These are phyloP conservation scores for Malurus elegans DNA, from an alignment of 2,113 vertebrate species.

Conservation along the genomic window DNA sequence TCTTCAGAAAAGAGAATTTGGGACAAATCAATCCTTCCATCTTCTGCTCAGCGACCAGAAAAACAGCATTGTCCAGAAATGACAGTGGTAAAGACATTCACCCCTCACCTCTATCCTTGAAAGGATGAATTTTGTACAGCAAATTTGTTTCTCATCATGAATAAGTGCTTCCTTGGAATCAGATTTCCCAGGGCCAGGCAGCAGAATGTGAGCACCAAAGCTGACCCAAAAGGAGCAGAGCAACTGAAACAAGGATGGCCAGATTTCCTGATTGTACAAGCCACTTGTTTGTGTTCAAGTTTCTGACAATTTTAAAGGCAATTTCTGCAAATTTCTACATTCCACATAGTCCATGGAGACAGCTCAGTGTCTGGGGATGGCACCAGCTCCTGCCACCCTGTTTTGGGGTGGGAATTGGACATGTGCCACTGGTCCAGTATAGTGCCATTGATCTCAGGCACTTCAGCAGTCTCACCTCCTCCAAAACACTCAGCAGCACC, in stretches of 20 bases:
- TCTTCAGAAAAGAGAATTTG: background rate
- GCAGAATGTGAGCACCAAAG: background rate
- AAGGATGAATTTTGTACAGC: background rate
- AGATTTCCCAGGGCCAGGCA: background rate
- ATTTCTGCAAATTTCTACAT: background rate
- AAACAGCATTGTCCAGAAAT: background rate
- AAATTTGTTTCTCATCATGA: background rate
- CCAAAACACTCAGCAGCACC: background rate
- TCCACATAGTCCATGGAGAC: background rate
- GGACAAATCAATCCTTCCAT: background rate
- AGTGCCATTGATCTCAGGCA: background rate
- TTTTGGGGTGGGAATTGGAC: background rate
- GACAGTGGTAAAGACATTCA: background rate
- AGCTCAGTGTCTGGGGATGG: accelerated
- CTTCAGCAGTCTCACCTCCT: background rate
- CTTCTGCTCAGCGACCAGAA: background rate
- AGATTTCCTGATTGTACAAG: background rate
- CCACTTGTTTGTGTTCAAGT: background rate
- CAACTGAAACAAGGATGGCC: background rate
- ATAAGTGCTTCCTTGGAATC: background rate
- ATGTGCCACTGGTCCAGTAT: accelerated
- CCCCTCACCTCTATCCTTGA: background rate
- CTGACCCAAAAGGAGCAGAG: background rate
- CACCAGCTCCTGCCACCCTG: background rate
- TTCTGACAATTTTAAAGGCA: background rate